Conservation (phyloP, 2,888 invertebrate genomes). For the Dione vanillae region DNA sequence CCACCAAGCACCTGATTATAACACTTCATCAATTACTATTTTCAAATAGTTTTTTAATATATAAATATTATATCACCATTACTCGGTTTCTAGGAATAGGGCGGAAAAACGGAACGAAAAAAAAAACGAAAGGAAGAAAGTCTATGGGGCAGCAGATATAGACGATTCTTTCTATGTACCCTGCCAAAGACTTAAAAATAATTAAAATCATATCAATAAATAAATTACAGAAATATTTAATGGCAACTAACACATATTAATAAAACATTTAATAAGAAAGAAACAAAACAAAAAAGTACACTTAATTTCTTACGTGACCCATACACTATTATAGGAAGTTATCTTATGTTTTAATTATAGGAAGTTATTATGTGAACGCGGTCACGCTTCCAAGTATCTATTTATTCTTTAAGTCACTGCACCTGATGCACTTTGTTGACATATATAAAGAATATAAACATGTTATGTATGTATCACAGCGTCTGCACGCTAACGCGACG, state of each 20-base stretch:
- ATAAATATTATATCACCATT: too few relatives aligned
- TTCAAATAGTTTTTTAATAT: too few relatives aligned
- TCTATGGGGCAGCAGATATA: too few relatives aligned
- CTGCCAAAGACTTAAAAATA: too few relatives aligned
- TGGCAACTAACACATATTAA: background rate
- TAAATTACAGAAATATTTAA: too few relatives aligned
- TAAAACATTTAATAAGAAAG: background rate
- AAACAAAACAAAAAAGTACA: background rate
- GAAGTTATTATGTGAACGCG: slow-evolving; percentile 11
- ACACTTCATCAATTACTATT: slow-evolving; percentile 14
- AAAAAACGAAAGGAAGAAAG: too few relatives aligned
- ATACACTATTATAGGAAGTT: background rate
- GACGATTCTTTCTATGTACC: too few relatives aligned
- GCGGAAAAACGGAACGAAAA: too few relatives aligned
- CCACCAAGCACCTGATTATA: background rate
- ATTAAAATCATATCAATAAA: too few relatives aligned
- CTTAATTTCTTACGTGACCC: background rate
- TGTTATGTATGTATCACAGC: too few relatives aligned
- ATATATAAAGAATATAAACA: background rate
- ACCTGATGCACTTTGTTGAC: background rate
- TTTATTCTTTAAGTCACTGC: slow-evolving; percentile 15
- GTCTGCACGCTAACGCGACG: too few relatives aligned
- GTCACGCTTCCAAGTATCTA: slow-evolving; percentile 8
- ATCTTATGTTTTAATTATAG: slow-evolving; percentile 3
- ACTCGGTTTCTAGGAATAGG: too few relatives aligned